These are phyloP conservation scores for Candidula unifasciata DNA, from an alignment of 2,888 invertebrate genomes.

Conservation along the genomic window DNA sequence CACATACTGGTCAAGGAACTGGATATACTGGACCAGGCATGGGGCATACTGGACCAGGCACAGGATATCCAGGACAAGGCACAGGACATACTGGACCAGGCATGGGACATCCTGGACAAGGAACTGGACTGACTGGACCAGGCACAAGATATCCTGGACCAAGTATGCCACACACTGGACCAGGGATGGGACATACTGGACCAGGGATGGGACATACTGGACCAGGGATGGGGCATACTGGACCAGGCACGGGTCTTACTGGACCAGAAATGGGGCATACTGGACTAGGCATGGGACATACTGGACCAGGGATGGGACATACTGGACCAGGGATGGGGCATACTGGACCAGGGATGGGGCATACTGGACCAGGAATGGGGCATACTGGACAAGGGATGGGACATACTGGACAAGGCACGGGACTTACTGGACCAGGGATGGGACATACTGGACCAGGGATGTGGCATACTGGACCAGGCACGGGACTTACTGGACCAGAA, in stretches of 20 bases:
- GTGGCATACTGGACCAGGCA: neutral
- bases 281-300: conserved; percentile 56
- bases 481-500: neutral
- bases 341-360: no score
- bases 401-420: neutral
- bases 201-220: conserved; percentile 39
- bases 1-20: conserved; percentile 67
- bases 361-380: conserved; percentile 52
- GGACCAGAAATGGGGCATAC: conserved; percentile 25
- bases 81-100: neutral
- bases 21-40: conserved; percentile 57
- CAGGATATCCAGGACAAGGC: conserved; percentile 76
- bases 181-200: conserved; percentile 51
- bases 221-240: conserved; percentile 68
- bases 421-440: conserved; percentile 15
- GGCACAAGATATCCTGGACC: conserved; percentile 14
- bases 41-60: conserved; percentile 80
- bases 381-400: neutral
- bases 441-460: conserved; percentile 52
- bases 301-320: conserved; percentile 61
- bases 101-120: neutral
- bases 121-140: conserved; percentile 12
- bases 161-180: conserved; percentile 22
- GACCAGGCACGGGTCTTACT: conserved; percentile 17
- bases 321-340: conserved; percentile 81